phyloP scores from a whole-genome alignment of 2,113 vertebrate genomes.

The Anguilla rostrata region DNA sequence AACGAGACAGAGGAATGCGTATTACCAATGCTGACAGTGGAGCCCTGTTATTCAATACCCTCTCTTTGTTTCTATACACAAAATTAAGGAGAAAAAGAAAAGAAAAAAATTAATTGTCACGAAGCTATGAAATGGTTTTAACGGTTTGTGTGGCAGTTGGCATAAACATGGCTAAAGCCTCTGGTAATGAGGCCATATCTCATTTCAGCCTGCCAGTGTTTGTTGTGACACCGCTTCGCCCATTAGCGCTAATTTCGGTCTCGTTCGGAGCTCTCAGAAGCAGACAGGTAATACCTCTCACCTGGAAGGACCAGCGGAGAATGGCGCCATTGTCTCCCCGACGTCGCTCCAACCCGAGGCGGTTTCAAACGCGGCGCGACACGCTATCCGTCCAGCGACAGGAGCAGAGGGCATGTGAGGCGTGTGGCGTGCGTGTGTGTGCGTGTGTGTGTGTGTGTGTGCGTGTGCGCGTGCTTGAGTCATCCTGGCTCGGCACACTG shows the following conservation, averaged over 20 bases:
- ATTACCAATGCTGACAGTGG: constrained; percentile 4
- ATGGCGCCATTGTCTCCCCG: background rate
- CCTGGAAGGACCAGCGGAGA: background rate
- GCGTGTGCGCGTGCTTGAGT: constrained; percentile 29
- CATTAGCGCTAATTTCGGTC: background rate
- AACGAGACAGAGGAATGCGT: constrained; percentile 11
- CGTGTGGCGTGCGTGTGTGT: constrained; percentile 45
- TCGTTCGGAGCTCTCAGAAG: background rate
- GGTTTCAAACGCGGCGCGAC: background rate
- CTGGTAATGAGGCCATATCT: constrained; percentile 7
- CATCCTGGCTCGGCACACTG: constrained; percentile 37
- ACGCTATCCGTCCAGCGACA: background rate
- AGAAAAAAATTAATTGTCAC: constrained; percentile 27
- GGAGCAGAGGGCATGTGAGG: constrained; percentile 50
- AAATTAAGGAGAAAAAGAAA: background rate
- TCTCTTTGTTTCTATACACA: constrained; percentile 6
- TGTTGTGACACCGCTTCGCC: background rate
- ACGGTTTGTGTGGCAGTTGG: constrained; percentile 20
- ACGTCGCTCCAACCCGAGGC: background rate
- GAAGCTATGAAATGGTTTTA: constrained; percentile 34
- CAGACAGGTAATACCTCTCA: constrained; percentile 1
- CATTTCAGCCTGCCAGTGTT: constrained; percentile 13
- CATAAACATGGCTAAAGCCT: constrained; percentile 1
- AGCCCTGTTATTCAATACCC: constrained; percentile 30
- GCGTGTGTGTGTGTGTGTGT: constrained; percentile 38